phyloP scores from a whole-genome alignment of 37 sponge, comb jelly and placozoan species.

The Diacarnus erythraeanus region DNA sequence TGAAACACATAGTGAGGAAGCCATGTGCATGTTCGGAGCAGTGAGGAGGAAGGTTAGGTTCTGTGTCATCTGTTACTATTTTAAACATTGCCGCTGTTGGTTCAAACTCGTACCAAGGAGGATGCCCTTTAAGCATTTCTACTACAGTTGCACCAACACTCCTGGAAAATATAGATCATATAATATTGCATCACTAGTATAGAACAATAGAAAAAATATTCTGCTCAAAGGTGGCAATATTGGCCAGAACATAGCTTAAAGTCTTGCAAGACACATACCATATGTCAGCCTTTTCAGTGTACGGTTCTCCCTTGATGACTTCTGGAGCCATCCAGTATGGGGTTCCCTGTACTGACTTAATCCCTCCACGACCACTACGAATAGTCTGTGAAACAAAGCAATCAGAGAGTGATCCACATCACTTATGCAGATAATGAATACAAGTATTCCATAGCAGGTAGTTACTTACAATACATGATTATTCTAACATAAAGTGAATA shows the following conservation, averaged over 20 bases:
- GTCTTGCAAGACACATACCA: conserved; percentile 45
- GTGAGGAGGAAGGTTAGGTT: conserved; percentile 75
- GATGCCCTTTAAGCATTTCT: conserved; percentile 91
- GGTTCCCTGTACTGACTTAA: conserved; percentile 94
- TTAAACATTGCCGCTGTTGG: conserved; percentile 98
- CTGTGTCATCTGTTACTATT: conserved; percentile 73
- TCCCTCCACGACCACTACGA: conserved; percentile 65
- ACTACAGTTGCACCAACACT: conserved; percentile 77
- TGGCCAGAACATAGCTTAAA: background rate
- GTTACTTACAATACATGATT: background rate
- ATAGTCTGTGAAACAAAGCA: conserved; percentile 49
- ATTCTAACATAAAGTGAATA: background rate
- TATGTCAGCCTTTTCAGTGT: conserved; percentile 75
- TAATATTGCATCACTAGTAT: background rate
- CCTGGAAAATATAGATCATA: conserved; percentile 3
- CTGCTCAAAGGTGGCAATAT: too few species aligned
- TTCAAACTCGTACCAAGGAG: conserved; percentile 91
- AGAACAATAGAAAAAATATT: too few species aligned
- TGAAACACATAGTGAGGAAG: conserved; percentile 68
- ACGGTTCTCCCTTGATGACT: conserved; percentile 81
- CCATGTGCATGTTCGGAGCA: conserved; percentile 75
- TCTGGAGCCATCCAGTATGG: conserved; percentile 99
- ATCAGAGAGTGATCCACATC: background rate
- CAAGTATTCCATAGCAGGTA: too few species aligned
- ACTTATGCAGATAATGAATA: background rate